Evolutionary conservation across 2,888 invertebrate species (phyloP).

Genomic region (Heliconius aoede): DNA sequence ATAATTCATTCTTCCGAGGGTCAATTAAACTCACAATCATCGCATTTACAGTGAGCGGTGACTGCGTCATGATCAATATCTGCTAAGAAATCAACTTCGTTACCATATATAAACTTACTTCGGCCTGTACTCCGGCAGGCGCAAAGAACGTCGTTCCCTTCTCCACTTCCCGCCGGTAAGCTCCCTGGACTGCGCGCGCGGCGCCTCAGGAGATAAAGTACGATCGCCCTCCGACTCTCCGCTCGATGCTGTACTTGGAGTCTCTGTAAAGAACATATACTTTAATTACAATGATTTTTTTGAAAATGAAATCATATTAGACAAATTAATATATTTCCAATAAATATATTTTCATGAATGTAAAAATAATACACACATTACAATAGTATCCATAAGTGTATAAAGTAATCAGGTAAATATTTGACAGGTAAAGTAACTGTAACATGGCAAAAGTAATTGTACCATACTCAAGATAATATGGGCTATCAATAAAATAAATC

Average conservation of each 20-base stretch:
- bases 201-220: slow-evolving; percentile 74
- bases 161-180: slow-evolving; percentile 87
- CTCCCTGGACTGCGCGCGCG: slow-evolving; percentile 80
- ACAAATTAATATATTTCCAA: no score
- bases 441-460: neutral
- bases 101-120: slow-evolving; percentile 59
- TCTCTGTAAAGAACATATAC: slow-evolving; percentile 63
- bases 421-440: neutral
- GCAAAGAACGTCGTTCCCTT: slow-evolving; percentile 85
- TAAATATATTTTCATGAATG: neutral
- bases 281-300: neutral
- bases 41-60: neutral
- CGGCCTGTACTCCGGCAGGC: slow-evolving; percentile 78
- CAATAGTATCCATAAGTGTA: neutral
- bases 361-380: neutral
- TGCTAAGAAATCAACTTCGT: neutral
- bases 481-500: neutral
- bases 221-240: slow-evolving; percentile 79
- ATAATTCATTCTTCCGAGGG: neutral
- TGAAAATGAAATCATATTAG: neutral
- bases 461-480: neutral
- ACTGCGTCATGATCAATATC: no score
- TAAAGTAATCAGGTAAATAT: neutral
- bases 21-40: neutral
- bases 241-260: slow-evolving; percentile 79